phyloP scores from a whole-genome alignment of 2,888 invertebrate genomes.

The Fragum whitleyi region DNA sequence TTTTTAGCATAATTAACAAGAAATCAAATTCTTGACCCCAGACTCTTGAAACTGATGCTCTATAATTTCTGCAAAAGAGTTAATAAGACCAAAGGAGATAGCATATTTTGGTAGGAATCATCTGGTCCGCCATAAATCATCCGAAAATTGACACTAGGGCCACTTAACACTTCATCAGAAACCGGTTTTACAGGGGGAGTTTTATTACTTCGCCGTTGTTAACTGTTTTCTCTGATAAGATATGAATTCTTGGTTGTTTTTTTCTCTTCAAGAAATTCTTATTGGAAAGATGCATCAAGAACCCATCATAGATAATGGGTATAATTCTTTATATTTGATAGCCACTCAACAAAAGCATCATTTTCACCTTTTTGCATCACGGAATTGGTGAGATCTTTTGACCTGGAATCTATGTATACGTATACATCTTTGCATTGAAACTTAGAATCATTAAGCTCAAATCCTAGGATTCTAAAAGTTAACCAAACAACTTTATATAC shows the following conservation, averaged over 20 bases:
- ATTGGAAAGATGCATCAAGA: not conserved
- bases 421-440: too few relatives aligned
- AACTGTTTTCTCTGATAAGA: slow-evolving; percentile 21
- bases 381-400: too few relatives aligned
- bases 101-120: slow-evolving; percentile 29
- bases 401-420: too few relatives aligned
- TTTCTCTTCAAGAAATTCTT: slow-evolving; percentile 4
- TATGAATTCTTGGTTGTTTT: slow-evolving; percentile 9
- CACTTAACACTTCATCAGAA: slow-evolving; percentile 39
- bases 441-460: too few relatives aligned
- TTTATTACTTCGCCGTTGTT: slow-evolving; percentile 11
- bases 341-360: too few relatives aligned
- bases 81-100: slow-evolving; percentile 10
- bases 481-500: too few relatives aligned
- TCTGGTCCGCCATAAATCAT: slow-evolving; percentile 53
- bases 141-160: slow-evolving; percentile 49
- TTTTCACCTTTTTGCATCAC: too few relatives aligned
- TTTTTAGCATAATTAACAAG: too few relatives aligned
- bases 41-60: too few relatives aligned
- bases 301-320: not conserved
- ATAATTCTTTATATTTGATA: too few relatives aligned
- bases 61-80: not conserved
- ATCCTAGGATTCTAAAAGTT: too few relatives aligned
- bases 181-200: slow-evolving; percentile 15
- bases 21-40: too few relatives aligned